These are phyloP conservation scores for Caenorhabditis brenneri DNA, from an alignment of 1,140 invertebrate genomes.

Conservation along the genomic window DNA sequence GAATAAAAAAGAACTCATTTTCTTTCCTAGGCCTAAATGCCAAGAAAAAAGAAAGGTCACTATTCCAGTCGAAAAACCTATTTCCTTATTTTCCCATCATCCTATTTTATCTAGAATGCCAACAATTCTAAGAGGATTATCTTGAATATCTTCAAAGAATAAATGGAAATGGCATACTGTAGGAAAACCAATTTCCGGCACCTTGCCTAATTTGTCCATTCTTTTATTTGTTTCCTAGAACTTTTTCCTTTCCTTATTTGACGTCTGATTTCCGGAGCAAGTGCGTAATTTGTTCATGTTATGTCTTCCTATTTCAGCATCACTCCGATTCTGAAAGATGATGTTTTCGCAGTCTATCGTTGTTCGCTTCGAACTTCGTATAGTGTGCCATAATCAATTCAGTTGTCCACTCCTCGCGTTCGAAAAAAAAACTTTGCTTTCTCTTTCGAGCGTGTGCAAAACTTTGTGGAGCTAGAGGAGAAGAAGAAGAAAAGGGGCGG, in stretches of 20 bases:
- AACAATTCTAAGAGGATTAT: too few relatives aligned
- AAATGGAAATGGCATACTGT: neutral
- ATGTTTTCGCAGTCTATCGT: neutral
- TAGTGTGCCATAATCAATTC: constrained; percentile 31
- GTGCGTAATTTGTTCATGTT: neutral
- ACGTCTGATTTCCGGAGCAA: neutral
- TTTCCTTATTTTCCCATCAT: too few relatives aligned
- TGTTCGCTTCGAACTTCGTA: constrained; percentile 23
- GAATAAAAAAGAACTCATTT: too few relatives aligned
- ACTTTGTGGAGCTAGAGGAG: neutral
- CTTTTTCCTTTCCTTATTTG: too few relatives aligned
- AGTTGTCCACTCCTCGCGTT: constrained; percentile 26
- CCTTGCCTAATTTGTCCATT: neutral
- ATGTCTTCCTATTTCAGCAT: neutral
- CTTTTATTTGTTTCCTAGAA: neutral
- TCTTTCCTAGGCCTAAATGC: too few relatives aligned
- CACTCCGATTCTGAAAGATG: neutral
- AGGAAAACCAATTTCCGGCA: constrained; percentile 10
- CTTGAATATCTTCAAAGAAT: neutral
- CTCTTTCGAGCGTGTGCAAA: neutral
- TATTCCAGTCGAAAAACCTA: too few relatives aligned
- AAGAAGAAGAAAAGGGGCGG: neutral
- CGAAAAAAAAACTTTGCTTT: constrained; percentile 35
- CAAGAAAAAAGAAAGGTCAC: too few relatives aligned
- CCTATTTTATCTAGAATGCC: too few relatives aligned